These are phyloP conservation scores for Ploceus nigricollis DNA, from an alignment of 2,113 vertebrate species.

Conservation along the genomic window DNA sequence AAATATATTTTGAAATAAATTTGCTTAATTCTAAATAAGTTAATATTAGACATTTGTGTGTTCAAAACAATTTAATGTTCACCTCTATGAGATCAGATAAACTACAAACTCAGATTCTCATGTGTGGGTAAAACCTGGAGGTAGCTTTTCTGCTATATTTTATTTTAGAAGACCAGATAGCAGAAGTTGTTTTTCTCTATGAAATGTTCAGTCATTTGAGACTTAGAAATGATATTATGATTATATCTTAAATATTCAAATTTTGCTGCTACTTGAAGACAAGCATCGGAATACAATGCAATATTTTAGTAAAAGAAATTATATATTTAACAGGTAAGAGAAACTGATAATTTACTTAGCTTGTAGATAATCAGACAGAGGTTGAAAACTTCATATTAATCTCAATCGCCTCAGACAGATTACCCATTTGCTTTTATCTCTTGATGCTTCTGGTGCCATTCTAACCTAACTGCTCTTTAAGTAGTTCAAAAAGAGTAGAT, in stretches of 20 bases:
- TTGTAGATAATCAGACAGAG: background rate
- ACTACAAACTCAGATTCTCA: background rate
- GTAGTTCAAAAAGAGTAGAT: background rate
- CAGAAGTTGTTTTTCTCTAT: background rate
- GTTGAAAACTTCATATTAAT: background rate
- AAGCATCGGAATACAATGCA: background rate
- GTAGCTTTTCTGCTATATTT: background rate
- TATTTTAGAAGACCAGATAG: background rate
- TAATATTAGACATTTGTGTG: background rate
- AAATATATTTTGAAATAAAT: background rate
- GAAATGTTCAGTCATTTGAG: background rate
- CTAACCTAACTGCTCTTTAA: conserved; percentile 15
- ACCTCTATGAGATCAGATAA: background rate
- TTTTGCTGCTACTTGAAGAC: background rate
- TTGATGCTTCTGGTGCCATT: conserved; percentile 8
- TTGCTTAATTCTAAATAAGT: background rate
- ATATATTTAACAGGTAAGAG: background rate
- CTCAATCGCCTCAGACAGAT: background rate
- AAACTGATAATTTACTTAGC: background rate
- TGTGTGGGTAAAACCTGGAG: background rate
- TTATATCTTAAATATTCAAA: background rate
- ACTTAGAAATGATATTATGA: background rate
- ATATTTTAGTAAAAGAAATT: background rate
- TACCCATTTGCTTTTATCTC: background rate
- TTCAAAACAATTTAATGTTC: background rate